phyloP scores from a whole-genome alignment of 2,797 vertebrate genomes.

The Harpagifer antarcticus region DNA sequence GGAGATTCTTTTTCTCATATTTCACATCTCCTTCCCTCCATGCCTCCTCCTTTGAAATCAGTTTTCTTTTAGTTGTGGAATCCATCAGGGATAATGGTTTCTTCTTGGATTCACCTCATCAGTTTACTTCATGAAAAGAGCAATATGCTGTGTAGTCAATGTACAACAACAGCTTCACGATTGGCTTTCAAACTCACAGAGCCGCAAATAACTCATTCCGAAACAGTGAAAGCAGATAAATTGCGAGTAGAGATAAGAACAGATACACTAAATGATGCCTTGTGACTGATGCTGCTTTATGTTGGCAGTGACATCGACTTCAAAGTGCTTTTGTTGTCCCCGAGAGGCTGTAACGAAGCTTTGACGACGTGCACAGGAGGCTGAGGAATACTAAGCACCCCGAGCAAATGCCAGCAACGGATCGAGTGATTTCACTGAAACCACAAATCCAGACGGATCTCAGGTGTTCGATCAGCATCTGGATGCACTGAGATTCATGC shows the following conservation, averaged over 20 bases:
- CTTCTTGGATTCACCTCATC: constrained; percentile 28
- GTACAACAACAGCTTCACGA: constrained; percentile 4
- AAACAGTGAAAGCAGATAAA: constrained; percentile 27
- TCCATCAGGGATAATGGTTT: constrained; percentile 23
- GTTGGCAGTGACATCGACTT: constrained; percentile 15
- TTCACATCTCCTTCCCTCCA: not conserved
- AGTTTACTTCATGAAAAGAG: constrained; percentile 24
- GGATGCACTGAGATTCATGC: not conserved
- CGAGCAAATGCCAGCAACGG: constrained; percentile 31
- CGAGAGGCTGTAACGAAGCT: constrained; percentile 37
- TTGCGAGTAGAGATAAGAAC: not conserved
- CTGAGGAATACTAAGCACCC: constrained; percentile 51
- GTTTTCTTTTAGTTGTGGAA: constrained; percentile 5
- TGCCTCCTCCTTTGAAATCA: constrained; percentile 4
- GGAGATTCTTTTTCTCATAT: not conserved
- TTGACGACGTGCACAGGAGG: constrained; percentile 7
- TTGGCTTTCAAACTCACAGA: constrained; percentile 13
- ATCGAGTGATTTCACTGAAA: constrained; percentile 48
- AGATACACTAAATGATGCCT: constrained; percentile 13
- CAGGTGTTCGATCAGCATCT: constrained; percentile 43
- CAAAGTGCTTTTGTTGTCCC: constrained; percentile 34
- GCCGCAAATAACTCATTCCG: not conserved
- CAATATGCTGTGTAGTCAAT: constrained; percentile 4
- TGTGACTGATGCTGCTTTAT: constrained; percentile 18
- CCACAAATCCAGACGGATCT: constrained; percentile 37